Evolutionary conservation across 2,888 invertebrate genomes (phyloP), one percentile per base, ranked within the genome.

Genomic region (Spialia ferax): DNA sequence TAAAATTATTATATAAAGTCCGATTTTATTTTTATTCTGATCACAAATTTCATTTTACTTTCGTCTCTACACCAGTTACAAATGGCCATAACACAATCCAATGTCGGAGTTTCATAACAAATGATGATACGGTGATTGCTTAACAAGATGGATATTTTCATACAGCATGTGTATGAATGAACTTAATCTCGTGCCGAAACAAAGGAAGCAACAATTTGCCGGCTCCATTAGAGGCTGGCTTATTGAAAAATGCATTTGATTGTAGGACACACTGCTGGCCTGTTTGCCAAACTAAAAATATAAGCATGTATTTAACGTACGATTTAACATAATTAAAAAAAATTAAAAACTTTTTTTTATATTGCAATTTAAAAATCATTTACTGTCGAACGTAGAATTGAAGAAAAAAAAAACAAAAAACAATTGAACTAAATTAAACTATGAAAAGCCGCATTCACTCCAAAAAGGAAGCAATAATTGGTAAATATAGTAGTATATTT

Each of bases 181-280:
- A 81, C 80, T 80, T 79, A 78, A 78, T 80, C 78, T 78, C 74
- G 76, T 75, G 76, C 76, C 82, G 83, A 87, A 88, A 89, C 89
- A 91, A 89, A 89, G 85, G 80, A 75, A 84, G 79, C 80, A 85
- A 89, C 85, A 86, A 88, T 89, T 88, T 88, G 89, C 83, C 78
- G 79, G 77, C 70, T 77, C 80, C 81, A 86, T 87, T 87, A 83
- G 78, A 77, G 70, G 72, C 79, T 74, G 66, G 75, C 72, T 79
- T 84, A 82, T 86, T 83, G 82, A 87, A 85, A 80, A 68, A 70
- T 73, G 73, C 63, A 76, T 72, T 69, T 70, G 69, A 10, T 11
- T 26, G 38, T 72, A 65, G 69, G 66, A 82, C 77, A 79, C 63
- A 81, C 70, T 48, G 77, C 23, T 52, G 50, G 23, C 13, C 8